These are phyloP conservation scores for Alectura lathami DNA, from an alignment of 2,113 vertebrate species.

Conservation along the genomic window DNA sequence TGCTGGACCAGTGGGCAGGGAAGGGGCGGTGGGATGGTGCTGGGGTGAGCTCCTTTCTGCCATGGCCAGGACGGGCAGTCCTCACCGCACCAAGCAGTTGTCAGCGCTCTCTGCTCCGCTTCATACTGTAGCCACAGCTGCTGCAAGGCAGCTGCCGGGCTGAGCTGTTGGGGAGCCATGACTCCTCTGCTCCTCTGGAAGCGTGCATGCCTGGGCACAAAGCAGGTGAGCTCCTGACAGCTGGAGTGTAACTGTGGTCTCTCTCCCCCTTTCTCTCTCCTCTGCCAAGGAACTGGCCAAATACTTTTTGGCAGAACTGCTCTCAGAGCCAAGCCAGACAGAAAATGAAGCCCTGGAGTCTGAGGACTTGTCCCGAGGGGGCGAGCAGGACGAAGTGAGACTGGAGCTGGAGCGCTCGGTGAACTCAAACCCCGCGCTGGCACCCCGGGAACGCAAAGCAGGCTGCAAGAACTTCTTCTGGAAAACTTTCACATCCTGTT, in stretches of 20 bases:
- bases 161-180: not conserved
- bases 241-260: not conserved
- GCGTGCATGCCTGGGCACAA: not conserved
- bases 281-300: slow-evolving; percentile 85
- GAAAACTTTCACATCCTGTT: slow-evolving; percentile 99
- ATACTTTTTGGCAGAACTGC: slow-evolving; percentile 88
- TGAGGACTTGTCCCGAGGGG: slow-evolving; percentile 82
- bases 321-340: slow-evolving; percentile 90
- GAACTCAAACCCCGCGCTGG: slow-evolving; percentile 84
- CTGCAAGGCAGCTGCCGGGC: not conserved
- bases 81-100: not conserved
- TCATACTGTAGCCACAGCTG: not conserved
- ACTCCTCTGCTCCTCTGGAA: not conserved
- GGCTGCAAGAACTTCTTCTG: slow-evolving; percentile 99
- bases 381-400: slow-evolving; percentile 86
- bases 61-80: not conserved
- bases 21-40: not conserved
- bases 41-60: not conserved
- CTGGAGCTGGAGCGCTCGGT: slow-evolving; percentile 89
- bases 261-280: not conserved
- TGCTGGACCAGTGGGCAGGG: not conserved
- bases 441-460: slow-evolving; percentile 94
- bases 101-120: fast-evolving
- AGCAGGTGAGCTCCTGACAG: not conserved
- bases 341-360: slow-evolving; percentile 93